phyloP scores from a whole-genome alignment of 2,113 vertebrate genomes.

The Scartelaos histophorus region DNA sequence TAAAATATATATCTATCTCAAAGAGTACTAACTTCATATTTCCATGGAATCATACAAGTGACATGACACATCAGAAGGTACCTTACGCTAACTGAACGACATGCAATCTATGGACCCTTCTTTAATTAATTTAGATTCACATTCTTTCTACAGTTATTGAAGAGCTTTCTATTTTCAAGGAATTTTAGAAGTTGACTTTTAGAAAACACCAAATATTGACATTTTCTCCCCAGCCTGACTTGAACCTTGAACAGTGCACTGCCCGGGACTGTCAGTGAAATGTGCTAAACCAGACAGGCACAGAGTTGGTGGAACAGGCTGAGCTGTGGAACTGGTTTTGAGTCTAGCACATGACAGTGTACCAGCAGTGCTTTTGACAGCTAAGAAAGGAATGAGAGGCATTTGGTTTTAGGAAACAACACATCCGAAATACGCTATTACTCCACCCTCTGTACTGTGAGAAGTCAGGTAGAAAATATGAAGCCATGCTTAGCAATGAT shows the following conservation, averaged over 20 bases:
- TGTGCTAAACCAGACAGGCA: not conserved
- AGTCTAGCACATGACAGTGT: not conserved
- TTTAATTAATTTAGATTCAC: no score
- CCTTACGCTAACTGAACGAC: no score
- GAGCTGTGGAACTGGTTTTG: conserved; percentile 14
- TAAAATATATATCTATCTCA: no score
- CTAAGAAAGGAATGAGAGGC: conserved; percentile 54
- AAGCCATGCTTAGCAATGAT: not conserved
- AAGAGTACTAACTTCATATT: no score
- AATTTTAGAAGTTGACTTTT: not conserved
- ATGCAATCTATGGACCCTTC: no score
- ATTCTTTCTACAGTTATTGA: no score
- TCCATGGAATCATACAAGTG: no score
- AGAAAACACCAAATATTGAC: not conserved
- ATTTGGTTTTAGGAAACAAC: conserved; percentile 61
- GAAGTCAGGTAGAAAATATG: not conserved
- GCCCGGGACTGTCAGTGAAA: not conserved
- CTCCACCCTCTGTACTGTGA: conserved; percentile 26
- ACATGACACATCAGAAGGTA: no score
- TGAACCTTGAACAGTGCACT: not conserved
- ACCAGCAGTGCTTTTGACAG: conserved; percentile 12
- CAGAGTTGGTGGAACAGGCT: not conserved
- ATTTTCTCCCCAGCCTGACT: not conserved
- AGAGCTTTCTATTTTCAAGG: not conserved
- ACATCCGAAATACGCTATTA: conserved; percentile 39